Percentiles rank a stretch among this genome's conserved stretches.
These are phyloP conservation scores for Lasioglossum vierecki DNA, from an alignment of 2,888 invertebrate genomes.

Conservation along the genomic window DNA sequence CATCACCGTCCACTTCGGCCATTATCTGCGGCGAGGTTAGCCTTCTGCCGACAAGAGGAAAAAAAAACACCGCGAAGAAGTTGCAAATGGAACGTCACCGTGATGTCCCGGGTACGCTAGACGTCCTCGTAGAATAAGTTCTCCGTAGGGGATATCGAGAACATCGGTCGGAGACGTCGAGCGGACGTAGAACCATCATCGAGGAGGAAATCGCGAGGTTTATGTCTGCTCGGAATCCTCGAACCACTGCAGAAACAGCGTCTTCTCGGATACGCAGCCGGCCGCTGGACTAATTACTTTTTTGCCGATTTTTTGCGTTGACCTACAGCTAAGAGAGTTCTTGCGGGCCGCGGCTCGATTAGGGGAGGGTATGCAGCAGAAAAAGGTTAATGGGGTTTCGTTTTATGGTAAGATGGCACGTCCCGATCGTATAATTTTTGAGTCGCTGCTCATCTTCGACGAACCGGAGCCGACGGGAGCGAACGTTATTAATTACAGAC, in stretches of 20 bases:
- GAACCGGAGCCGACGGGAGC: neutral
- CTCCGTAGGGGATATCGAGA: neutral
- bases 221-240: conserved; percentile 11
- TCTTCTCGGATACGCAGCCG: neutral
- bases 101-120: neutral
- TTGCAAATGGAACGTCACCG: conserved; percentile 25
- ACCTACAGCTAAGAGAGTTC: conserved; percentile 6
- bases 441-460: neutral
- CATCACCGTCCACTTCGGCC: conserved; percentile 71
- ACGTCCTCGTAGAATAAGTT: neutral
- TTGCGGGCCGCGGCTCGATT: conserved; percentile 3
- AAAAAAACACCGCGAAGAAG: conserved; percentile 20
- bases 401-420: conserved; percentile 12
- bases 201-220: conserved; percentile 13
- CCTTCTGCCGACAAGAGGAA: neutral
- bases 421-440: conserved; percentile 8
- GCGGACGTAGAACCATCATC: conserved; percentile 15
- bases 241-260: conserved; percentile 7
- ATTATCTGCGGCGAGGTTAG: conserved; percentile 63
- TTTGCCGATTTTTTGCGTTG: conserved; percentile 18
- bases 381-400: conserved; percentile 24
- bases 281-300: conserved; percentile 6
- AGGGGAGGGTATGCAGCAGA: neutral
- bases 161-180: neutral
- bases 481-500: neutral